Conservation (phyloP, 2,797 vertebrate species). For the Meriones psammophilus region DNA sequence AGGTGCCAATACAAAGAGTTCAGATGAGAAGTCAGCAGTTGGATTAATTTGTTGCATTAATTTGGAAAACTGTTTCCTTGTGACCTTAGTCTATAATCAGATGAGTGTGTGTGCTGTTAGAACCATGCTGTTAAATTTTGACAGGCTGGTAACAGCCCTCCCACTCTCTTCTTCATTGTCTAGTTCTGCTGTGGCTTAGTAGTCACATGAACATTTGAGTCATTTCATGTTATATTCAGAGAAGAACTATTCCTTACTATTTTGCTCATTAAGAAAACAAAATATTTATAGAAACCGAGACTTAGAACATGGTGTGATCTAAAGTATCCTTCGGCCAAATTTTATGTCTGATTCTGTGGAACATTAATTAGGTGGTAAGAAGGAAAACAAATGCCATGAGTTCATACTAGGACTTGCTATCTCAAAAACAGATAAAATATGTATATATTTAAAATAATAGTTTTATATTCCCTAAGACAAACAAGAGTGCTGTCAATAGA, state of each 20-base stretch:
- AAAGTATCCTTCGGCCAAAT: background rate
- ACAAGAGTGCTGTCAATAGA: background rate
- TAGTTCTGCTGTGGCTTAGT: background rate
- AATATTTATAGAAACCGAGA: conserved; percentile 21
- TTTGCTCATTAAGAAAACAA: conserved; percentile 46
- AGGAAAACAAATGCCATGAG: background rate
- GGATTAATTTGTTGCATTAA: conserved; percentile 58
- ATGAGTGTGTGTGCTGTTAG: conserved; percentile 16
- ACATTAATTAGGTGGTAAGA: background rate
- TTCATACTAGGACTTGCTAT: background rate
- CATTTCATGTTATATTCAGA: conserved; percentile 24
- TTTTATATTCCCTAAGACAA: background rate
- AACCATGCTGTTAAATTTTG: background rate
- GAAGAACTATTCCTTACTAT: background rate
- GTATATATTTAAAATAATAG: background rate
- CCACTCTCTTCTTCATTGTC: background rate
- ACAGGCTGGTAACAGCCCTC: background rate
- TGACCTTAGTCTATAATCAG: background rate
- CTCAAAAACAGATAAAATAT: conserved; percentile 17
- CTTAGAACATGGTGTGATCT: background rate
- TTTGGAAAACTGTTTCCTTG: background rate
- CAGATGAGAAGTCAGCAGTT: background rate
- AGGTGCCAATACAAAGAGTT: conserved; percentile 21
- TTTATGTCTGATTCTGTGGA: background rate
- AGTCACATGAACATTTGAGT: background rate